A percentile compares a stretch with the other conserved stretches of the same genome.
Evolutionary conservation across 2,113 vertebrate genomes (phyloP).

Genomic region (Mirza zaza): DNA sequence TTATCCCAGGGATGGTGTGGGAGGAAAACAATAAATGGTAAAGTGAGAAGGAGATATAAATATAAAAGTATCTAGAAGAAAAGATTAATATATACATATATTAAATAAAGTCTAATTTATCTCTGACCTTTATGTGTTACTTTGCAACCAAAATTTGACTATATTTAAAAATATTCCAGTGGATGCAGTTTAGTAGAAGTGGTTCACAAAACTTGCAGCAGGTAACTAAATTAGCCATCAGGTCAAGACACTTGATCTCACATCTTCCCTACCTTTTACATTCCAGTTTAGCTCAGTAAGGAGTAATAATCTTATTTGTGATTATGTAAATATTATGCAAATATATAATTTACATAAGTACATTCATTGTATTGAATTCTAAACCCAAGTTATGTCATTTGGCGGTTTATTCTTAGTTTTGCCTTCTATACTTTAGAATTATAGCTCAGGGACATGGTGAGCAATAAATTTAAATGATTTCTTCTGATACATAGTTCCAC

Average conservation of each 20-base stretch:
- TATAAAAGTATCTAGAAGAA: background rate
- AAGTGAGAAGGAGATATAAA: background rate
- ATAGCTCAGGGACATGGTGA: background rate
- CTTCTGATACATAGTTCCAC: constrained; percentile 15
- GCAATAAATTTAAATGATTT: constrained; percentile 57
- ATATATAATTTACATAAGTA: constrained; percentile 8
- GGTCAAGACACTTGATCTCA: background rate
- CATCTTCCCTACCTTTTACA: background rate
- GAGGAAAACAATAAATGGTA: background rate
- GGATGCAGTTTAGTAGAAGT: background rate
- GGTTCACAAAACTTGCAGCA: background rate
- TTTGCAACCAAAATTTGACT: background rate
- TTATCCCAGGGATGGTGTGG: background rate
- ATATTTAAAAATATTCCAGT: background rate
- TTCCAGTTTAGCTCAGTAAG: background rate
- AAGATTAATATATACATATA: background rate
- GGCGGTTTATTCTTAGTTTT: background rate
- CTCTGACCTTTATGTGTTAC: background rate
- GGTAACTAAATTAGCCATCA: background rate
- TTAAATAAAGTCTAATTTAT: background rate
- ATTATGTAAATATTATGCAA: background rate
- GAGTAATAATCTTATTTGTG: background rate
- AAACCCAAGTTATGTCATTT: background rate
- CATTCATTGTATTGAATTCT: background rate
- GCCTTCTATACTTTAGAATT: background rate